Percentiles rank a stretch among this genome's conserved stretches.
Evolutionary conservation across 2,888 invertebrate species (phyloP).

Genomic region (Cephus rjabovi): DNA sequence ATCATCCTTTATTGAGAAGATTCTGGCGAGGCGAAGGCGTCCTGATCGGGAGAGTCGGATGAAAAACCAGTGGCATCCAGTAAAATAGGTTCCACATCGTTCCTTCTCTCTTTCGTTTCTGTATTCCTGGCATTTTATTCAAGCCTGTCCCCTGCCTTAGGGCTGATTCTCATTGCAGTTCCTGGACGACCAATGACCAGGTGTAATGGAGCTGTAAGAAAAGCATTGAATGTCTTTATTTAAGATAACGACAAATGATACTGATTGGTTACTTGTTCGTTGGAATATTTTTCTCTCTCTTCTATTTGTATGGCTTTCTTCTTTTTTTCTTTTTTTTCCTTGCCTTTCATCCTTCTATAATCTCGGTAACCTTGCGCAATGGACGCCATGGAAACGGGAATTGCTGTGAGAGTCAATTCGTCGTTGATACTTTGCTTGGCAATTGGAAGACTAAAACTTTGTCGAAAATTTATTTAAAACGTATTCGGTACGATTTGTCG

Average conservation of each 20-base stretch:
- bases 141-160: not conserved
- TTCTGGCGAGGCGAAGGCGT: not conserved
- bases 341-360: not conserved
- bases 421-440: not conserved
- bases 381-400: not conserved
- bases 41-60: not conserved
- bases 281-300: not conserved
- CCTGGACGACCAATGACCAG: too few species aligned
- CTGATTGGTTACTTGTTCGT: not conserved
- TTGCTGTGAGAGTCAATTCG: not conserved
- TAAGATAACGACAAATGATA: too few species aligned
- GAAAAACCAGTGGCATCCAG: not conserved
- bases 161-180: too few species aligned
- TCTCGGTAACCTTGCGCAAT: not conserved
- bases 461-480: not conserved
- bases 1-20: slow-evolving; percentile 22
- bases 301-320: too few species aligned
- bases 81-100: not conserved
- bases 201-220: too few species aligned
- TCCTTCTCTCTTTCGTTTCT: too few species aligned
- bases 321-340: not conserved
- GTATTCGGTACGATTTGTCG: not conserved
- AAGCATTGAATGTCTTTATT: too few species aligned
- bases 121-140: not conserved
- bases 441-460: not conserved